Percentiles rank a stretch among this genome's conserved stretches.
phyloP scores from a whole-genome alignment of 2,797 vertebrate genomes.

The Apogon talboti region DNA sequence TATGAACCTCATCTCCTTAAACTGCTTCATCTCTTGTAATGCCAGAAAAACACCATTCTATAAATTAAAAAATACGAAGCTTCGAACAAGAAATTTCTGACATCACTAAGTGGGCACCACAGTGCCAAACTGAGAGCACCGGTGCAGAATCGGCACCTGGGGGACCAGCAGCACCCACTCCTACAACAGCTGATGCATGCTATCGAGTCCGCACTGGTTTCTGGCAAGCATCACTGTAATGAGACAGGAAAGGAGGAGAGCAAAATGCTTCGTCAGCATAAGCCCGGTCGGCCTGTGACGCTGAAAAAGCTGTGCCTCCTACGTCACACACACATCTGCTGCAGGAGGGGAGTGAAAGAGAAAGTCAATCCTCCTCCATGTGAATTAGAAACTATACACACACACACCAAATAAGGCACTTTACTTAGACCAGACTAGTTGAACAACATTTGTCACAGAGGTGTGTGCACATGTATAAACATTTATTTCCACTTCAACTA shows the following conservation, averaged over 20 bases:
- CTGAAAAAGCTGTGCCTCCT: slow-evolving; percentile 6
- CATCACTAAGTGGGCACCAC: slow-evolving; percentile 12
- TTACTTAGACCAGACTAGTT: slow-evolving; percentile 22
- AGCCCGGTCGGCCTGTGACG: slow-evolving; percentile 18
- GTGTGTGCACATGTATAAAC: background rate
- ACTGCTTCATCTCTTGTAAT: background rate
- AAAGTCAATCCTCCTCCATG: too few relatives aligned
- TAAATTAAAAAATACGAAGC: slow-evolving; percentile 24
- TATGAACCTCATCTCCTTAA: background rate
- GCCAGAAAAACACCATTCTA: slow-evolving; percentile 27
- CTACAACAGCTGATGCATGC: slow-evolving; percentile 18
- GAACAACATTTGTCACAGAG: slow-evolving; percentile 11
- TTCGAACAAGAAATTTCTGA: slow-evolving; percentile 24
- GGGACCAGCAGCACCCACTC: background rate
- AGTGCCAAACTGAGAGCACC: slow-evolving; percentile 6
- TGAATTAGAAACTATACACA: slow-evolving; percentile 14
- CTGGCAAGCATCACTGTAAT: slow-evolving; percentile 26
- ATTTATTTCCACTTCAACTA: background rate
- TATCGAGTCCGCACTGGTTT: background rate
- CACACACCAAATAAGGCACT: background rate
- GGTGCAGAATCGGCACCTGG: background rate
- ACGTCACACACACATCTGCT: slow-evolving; percentile 14
- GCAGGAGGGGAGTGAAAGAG: slow-evolving; percentile 11
- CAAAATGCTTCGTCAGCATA: slow-evolving; percentile 48
- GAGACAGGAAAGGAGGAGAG: slow-evolving; percentile 10